Evolutionary conservation across 2,797 vertebrate species (phyloP), one percentile per base, ranked within the genome.

Genomic region (Ceryle rudis): DNA sequence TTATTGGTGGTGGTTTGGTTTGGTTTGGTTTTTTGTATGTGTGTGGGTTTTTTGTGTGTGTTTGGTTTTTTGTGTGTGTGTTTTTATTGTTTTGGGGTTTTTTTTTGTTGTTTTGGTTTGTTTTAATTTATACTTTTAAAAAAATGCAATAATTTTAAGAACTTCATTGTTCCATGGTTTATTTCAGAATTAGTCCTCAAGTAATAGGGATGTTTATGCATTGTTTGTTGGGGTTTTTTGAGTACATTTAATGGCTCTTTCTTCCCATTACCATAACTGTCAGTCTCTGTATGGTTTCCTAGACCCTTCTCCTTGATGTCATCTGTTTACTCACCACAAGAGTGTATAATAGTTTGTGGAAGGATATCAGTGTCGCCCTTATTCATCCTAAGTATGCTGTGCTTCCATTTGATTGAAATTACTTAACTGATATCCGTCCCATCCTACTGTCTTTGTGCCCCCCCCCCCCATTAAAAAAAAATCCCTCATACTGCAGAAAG

Each of bases 141-240:
- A 70, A 90, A 70, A 57, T 66, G 6, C 11, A 20, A 8, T 51
- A 5, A 28, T 7, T 66, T n/a, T 19, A 37, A 64, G n/a, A 74
- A 42, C 67, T 91, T 67, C 57, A 67, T 29, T 21, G 19, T 70
- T 88, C 65, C 31, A 10, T 47, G 10, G 7, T 69, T 2, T 58
- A 51, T 91, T 91, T 93, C 65, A 25, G 15, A 84, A 78, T 47
- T 88, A 88, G 19, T 49, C 31, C 11, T 42, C 37, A 62, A 69
- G 26, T 29, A 58, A 22, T 28, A 71, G 14, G 13, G 47, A 71
- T 79, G 25, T 3, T 54, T 83, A 23, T 42, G 9, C 2, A n/a
- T 65, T 88, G 4, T 35, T 49, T 33, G 42, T 8, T 47, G 12
- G 5, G 0, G 0, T 0, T 22, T 42, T 60, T 49, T 42, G 0